Conservation (phyloP, 2,797 vertebrate genomes). For the Syngnathus acus region DNA sequence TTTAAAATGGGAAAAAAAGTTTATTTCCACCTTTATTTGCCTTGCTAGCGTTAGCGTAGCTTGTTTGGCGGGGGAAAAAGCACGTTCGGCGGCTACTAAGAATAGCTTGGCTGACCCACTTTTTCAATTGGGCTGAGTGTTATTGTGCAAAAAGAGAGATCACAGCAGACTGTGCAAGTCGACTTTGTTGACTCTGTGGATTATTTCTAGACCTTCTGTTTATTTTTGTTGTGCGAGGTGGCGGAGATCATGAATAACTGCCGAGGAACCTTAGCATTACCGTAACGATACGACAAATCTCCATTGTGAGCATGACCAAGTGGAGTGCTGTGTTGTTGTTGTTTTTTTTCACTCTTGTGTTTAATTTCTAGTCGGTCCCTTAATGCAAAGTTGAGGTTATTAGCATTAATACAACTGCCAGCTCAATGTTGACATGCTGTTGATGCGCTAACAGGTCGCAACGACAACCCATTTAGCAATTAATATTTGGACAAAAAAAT, state of each 20-base stretch:
- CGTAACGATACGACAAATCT: background rate
- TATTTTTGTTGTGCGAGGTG: background rate
- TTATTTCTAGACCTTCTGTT: background rate
- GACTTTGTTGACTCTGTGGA: conserved; percentile 2
- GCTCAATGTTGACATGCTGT: too few relatives aligned
- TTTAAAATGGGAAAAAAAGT: conserved; percentile 52
- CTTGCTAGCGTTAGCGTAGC: conserved; percentile 46
- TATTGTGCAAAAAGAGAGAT: conserved; percentile 54
- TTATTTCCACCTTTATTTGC: conserved; percentile 40
- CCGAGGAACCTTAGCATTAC: background rate
- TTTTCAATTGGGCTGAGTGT: conserved; percentile 54
- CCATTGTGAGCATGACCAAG: too few relatives aligned
- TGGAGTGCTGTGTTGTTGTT: too few relatives aligned
- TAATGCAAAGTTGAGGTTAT: too few relatives aligned
- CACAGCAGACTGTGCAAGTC: conserved; percentile 25
- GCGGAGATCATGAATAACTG: background rate
- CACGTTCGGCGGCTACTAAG: conserved; percentile 59
- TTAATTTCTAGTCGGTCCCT: too few relatives aligned
- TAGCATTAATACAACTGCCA: too few relatives aligned
- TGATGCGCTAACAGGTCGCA: too few relatives aligned
- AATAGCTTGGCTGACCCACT: conserved; percentile 72
- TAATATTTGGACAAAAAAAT: too few relatives aligned
- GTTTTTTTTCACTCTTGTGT: too few relatives aligned
- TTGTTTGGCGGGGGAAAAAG: conserved; percentile 51
- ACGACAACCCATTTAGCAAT: too few relatives aligned